Base-by-base conservation (phyloP, 2,113 vertebrate species). In the Eolophus roseicapilla region DNA sequence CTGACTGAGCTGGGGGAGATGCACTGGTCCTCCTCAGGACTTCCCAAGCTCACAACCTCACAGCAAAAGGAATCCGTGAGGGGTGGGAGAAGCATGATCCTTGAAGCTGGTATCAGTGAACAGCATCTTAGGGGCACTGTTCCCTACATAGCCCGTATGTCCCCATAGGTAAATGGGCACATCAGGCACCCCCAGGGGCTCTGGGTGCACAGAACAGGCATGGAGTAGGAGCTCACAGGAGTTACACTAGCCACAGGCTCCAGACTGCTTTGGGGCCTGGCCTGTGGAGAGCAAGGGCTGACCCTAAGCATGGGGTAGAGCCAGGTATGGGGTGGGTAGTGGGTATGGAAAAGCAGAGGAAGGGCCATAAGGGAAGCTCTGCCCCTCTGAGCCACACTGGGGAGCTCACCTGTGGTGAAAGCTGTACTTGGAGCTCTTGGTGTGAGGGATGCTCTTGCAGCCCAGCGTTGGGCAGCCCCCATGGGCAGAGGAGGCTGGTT, bases 331-430 rank as follows among this genome's bases (percentile, higher is more conserved):
- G 29, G 19, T 19, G 23, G 50, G 15, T 10, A 20, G 17, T 4
- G 8, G 44, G 18, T 17, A 65, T 11, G 8, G 20, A 33, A 35
- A 39, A 70, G n/a, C 4, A 2, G 19, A 82, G 50, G 17, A 90
- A 73, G 47, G 47, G 62, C n/a, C 52, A 29, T 0, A 0, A 47
- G 41, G 20, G 33, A 88, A 83, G 44, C 35, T 68, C 41, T 41
- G 37, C 8, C 41, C 20, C 59, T 70, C 67, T 15, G 33, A 62
- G 63, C 29, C 5, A 2, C 10, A 16, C 46, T 60, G n/a, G 46
- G 47, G 50, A 68, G 31, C 98, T 98, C 88, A 99, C 99, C 99
- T 99, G 98, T 99, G 99, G 95, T 99, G 99, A 97, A 99, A 99
- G 97, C 98, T 99, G 98, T 99, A 99, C 97, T 99, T 99, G 97